Evolutionary conservation across 2,797 vertebrate species (phyloP).

Genomic region (Lemur catta): DNA sequence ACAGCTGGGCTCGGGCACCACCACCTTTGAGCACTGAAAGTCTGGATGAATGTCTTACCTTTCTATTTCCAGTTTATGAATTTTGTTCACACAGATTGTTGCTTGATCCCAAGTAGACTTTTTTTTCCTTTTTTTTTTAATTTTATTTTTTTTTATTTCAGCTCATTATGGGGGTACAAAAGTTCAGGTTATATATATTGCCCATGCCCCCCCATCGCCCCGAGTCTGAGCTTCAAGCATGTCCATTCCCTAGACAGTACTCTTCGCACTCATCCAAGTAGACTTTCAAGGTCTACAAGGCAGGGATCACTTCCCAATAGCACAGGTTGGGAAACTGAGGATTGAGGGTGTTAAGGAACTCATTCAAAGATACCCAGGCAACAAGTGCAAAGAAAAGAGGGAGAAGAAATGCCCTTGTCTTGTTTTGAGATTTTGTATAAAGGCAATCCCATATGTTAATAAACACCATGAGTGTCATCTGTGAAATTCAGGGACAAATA

Average conservation of each 20-base stretch:
- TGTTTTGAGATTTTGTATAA: not conserved
- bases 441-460: not conserved
- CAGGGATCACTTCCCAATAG: not conserved
- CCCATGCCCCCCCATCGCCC: too few relatives aligned
- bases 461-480: rapidly evolving
- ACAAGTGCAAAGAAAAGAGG: not conserved
- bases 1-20: rapidly evolving
- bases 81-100: not conserved
- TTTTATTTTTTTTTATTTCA: too few relatives aligned
- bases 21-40: not conserved
- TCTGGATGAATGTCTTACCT: not conserved
- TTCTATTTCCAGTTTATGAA: rapidly evolving
- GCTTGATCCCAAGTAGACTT: not conserved
- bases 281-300: not conserved
- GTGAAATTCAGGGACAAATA: not conserved
- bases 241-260: too few relatives aligned
- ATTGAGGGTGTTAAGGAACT: not conserved
- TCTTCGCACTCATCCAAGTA: not conserved
- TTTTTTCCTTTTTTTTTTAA: too few relatives aligned
- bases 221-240: too few relatives aligned
- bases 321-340: not conserved
- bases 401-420: not conserved
- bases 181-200: too few relatives aligned
- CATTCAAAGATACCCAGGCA: not conserved
- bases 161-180: too few relatives aligned